phyloP scores from a whole-genome alignment of 1,140 invertebrate species.

The Potamilus streckersoni region DNA sequence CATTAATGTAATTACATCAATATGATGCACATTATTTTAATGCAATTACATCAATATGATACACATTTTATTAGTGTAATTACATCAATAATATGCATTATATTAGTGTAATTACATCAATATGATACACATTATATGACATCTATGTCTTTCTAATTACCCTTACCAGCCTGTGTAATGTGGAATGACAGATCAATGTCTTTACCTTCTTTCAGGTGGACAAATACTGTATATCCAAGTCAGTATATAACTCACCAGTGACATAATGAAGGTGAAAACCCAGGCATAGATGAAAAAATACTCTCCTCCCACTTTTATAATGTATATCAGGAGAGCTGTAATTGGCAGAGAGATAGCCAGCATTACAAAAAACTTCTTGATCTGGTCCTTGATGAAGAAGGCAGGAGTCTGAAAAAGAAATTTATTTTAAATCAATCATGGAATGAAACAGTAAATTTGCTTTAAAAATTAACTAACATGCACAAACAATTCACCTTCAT shows the following conservation, averaged over 20 bases:
- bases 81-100: too few relatives aligned
- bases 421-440: neutral
- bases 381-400: slow-evolving; percentile 95
- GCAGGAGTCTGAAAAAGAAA: slow-evolving; percentile 78
- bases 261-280: slow-evolving; percentile 84
- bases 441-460: neutral
- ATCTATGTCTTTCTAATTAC: too few relatives aligned
- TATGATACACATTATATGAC: too few relatives aligned
- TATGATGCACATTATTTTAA: too few relatives aligned
- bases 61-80: too few relatives aligned
- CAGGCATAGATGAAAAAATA: slow-evolving; percentile 97
- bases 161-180: too few relatives aligned
- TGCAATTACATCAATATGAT: too few relatives aligned
- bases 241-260: slow-evolving; percentile 65
- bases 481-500: neutral
- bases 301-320: slow-evolving; percentile 82
- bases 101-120: too few relatives aligned
- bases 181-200: neutral
- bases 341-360: slow-evolving; percentile 85
- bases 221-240: neutral
- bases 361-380: slow-evolving; percentile 86
- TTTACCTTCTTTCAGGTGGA: neutral
- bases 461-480: neutral
- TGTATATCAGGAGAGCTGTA: slow-evolving; percentile 84
- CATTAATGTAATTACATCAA: too few relatives aligned